These are phyloP conservation scores for Hafferia zeledoni DNA, from an alignment of 2,797 vertebrate genomes.

Conservation along the genomic window DNA sequence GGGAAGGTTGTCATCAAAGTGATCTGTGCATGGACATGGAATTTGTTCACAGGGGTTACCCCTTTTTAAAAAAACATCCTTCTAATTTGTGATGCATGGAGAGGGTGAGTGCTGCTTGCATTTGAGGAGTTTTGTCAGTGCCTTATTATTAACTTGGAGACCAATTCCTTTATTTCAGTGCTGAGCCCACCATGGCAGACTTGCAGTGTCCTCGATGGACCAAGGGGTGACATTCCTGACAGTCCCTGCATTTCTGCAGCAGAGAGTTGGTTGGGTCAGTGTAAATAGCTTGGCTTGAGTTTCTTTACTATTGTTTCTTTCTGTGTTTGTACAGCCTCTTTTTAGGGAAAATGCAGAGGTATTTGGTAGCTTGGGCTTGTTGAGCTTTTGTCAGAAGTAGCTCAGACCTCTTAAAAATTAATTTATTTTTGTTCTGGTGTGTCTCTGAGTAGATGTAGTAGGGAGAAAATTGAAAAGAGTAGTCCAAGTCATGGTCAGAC, in stretches of 20 bases:
- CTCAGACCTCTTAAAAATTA: background rate
- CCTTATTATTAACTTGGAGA: conserved; percentile 67
- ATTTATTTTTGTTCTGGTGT: background rate
- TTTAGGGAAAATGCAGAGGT: background rate
- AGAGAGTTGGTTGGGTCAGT: background rate
- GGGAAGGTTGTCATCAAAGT: background rate
- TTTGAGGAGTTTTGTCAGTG: conserved; percentile 64
- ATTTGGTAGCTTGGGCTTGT: background rate
- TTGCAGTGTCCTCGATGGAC: background rate
- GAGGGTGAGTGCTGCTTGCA: background rate
- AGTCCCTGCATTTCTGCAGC: background rate
- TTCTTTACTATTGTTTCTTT: background rate
- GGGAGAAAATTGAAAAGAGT: background rate
- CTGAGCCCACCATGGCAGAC: background rate
- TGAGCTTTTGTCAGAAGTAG: conserved; percentile 1
- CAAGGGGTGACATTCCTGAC: background rate
- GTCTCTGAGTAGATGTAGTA: background rate
- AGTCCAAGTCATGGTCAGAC: background rate
- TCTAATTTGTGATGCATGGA: background rate
- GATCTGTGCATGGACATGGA: background rate
- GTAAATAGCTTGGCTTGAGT: background rate
- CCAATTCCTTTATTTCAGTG: conserved; percentile 38
- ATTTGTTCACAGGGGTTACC: background rate
- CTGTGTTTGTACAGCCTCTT: background rate
- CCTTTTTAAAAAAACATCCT: background rate